Evolutionary conservation across 2,113 vertebrate genomes (phyloP).

Genomic region (Platichthys flesus): DNA sequence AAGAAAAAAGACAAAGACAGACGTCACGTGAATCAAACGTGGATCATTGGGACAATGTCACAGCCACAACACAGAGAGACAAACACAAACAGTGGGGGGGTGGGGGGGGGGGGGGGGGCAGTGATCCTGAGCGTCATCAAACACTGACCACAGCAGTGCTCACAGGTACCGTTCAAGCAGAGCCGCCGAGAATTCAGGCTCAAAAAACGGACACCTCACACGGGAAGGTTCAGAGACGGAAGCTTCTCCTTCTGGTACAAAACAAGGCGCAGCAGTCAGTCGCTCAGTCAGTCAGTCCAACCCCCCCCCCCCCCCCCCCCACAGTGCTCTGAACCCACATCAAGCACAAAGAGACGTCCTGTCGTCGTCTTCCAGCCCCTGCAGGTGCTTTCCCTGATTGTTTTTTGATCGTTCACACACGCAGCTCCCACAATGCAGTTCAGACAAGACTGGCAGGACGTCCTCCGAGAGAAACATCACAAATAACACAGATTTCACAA

Average conservation of each 20-base stretch:
- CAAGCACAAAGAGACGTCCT: constrained; percentile 63
- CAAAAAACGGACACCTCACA: constrained; percentile 53
- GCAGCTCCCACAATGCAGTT: constrained; percentile 48
- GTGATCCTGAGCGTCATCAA: background rate
- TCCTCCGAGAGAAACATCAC: constrained; percentile 43
- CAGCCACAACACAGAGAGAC: constrained; percentile 13
- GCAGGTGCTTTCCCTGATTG: constrained; percentile 54
- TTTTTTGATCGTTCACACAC: constrained; percentile 49
- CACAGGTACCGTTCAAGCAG: background rate
- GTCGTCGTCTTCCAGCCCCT: constrained; percentile 47
- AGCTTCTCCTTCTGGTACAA: constrained; percentile 51
- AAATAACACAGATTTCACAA: constrained; percentile 50
- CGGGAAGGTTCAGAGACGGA: constrained; percentile 44
- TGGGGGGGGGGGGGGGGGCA: background rate
- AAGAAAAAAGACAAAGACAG: constrained; percentile 38
- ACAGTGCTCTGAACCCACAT: constrained; percentile 57
- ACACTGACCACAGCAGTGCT: constrained; percentile 40
- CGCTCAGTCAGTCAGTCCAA: constrained; percentile 34
- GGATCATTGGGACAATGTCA: too few relatives aligned
- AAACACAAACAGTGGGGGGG: constrained; percentile 15
- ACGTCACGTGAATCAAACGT: constrained; percentile 5
- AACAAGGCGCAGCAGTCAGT: constrained; percentile 59
- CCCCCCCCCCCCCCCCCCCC: background rate
- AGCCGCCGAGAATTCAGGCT: constrained; percentile 35
- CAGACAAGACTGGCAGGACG: constrained; percentile 59